These are phyloP conservation scores for Lepus europaeus DNA, from an alignment of 2,113 vertebrate genomes.

Conservation along the genomic window DNA sequence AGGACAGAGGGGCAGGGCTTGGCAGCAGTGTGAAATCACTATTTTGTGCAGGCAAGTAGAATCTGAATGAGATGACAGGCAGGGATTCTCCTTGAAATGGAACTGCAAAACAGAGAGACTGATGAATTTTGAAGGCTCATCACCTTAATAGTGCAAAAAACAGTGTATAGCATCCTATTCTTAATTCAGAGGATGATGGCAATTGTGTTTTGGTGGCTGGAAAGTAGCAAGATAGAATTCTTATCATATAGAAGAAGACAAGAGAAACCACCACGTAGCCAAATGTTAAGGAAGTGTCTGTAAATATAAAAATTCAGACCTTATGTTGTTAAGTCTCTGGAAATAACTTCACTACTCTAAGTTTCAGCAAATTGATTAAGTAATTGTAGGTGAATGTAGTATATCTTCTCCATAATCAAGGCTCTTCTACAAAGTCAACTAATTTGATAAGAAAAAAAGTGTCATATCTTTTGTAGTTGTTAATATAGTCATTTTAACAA, in stretches of 20 bases:
- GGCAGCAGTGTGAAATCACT: not conserved
- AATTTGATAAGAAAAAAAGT: not conserved
- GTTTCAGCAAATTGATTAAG: not conserved
- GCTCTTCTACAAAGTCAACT: conserved; percentile 12
- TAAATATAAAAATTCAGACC: conserved; percentile 29
- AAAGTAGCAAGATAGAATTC: not conserved
- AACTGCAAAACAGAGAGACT: not conserved
- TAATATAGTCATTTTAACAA: not conserved
- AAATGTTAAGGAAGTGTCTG: not conserved
- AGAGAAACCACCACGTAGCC: not conserved
- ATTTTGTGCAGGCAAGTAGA: not conserved
- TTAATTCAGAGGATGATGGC: not conserved
- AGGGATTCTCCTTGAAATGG: not conserved
- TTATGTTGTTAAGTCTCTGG: not conserved
- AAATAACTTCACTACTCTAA: not conserved
- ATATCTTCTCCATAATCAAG: not conserved
- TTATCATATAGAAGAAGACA: not conserved
- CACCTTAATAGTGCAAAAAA: not conserved
- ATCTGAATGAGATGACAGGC: not conserved
- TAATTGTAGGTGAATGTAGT: not conserved
- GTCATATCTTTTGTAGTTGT: not conserved
- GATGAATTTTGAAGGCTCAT: not conserved
- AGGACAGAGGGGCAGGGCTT: not conserved
- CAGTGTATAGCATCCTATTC: not conserved
- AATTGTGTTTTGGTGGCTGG: not conserved